These are phyloP conservation scores for Drosophila nr. medialis DNA, from an alignment of 2,888 invertebrate species.

Conservation along the genomic window DNA sequence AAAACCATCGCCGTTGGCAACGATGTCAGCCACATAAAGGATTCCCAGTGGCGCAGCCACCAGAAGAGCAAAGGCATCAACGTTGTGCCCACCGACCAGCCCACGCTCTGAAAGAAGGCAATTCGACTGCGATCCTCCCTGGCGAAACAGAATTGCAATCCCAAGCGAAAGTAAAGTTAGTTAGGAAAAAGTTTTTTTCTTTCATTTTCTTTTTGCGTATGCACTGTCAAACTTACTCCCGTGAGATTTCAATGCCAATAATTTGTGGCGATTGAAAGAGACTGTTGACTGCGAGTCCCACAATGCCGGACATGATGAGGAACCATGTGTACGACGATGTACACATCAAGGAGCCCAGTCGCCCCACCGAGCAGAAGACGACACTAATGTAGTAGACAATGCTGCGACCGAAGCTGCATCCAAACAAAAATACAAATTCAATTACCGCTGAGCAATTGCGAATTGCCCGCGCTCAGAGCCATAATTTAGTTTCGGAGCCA, in stretches of 20 bases:
- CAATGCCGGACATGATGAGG: constrained; percentile 84
- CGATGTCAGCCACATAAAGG: constrained; percentile 85
- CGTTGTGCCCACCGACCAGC: constrained; percentile 86
- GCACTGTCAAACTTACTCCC: constrained; percentile 82
- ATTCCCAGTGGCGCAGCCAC: constrained; percentile 85
- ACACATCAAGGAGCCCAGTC: constrained; percentile 83
- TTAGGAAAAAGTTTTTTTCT: constrained; percentile 39
- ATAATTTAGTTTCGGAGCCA: constrained; percentile 47
- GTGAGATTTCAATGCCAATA: constrained; percentile 86
- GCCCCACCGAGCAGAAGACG: constrained; percentile 84
- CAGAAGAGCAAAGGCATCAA: constrained; percentile 86
- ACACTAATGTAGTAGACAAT: constrained; percentile 85
- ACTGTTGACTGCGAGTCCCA: constrained; percentile 85
- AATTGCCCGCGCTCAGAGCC: constrained; percentile 4
- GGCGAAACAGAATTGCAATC: constrained; percentile 10
- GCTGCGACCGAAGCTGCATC: constrained; percentile 85
- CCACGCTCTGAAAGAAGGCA: constrained; percentile 85
- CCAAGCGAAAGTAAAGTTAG: constrained; percentile 43
- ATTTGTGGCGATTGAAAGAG: constrained; percentile 86
- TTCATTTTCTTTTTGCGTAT: constrained; percentile 7
- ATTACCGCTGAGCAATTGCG: constrained; percentile 49
- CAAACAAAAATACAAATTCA: constrained; percentile 57
- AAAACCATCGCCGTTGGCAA: constrained; percentile 85
- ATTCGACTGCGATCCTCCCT: constrained; percentile 85
- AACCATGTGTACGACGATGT: constrained; percentile 84